Evolutionary conservation across 2,888 invertebrate genomes (phyloP).

Genomic region (Melangyna quadrimaculata): DNA sequence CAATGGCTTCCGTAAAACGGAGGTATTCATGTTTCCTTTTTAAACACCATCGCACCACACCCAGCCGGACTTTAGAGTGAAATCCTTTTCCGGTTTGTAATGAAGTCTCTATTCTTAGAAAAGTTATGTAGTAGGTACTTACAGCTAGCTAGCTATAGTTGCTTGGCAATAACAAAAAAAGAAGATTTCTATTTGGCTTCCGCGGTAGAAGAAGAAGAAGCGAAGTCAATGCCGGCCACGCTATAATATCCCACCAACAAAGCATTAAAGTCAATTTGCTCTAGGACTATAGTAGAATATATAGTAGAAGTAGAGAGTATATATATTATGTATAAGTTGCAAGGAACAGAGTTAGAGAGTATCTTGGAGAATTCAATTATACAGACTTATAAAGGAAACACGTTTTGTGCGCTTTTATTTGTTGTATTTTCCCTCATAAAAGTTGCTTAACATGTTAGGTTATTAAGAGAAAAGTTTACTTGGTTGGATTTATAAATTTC

Average conservation of each 20-base stretch:
- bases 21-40: conserved; percentile 39
- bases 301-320: neutral
- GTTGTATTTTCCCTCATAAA: conserved; percentile 59
- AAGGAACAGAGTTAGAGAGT: conserved; percentile 29
- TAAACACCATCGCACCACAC: neutral
- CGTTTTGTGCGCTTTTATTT: conserved; percentile 66
- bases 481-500: conserved; percentile 1
- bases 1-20: conserved; percentile 57
- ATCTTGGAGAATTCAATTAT: conserved; percentile 68
- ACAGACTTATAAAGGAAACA: conserved; percentile 56
- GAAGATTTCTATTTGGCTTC: conserved; percentile 7
- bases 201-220: neutral
- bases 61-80: conserved; percentile 18
- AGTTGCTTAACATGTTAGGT: conserved; percentile 48
- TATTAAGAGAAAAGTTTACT: conserved; percentile 54
- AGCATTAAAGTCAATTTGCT: neutral
- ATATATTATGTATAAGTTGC: neutral
- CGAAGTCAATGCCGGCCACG: neutral
- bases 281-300: conserved; percentile 7
- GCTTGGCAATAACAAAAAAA: neutral
- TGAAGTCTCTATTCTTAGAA: conserved; percentile 36
- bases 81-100: conserved; percentile 55
- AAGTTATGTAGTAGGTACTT: neutral
- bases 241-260: neutral
- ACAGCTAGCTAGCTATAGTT: neutral